Evolutionary conservation across 2,888 invertebrate species (phyloP).

Genomic region (Trachelus troglodyta): DNA sequence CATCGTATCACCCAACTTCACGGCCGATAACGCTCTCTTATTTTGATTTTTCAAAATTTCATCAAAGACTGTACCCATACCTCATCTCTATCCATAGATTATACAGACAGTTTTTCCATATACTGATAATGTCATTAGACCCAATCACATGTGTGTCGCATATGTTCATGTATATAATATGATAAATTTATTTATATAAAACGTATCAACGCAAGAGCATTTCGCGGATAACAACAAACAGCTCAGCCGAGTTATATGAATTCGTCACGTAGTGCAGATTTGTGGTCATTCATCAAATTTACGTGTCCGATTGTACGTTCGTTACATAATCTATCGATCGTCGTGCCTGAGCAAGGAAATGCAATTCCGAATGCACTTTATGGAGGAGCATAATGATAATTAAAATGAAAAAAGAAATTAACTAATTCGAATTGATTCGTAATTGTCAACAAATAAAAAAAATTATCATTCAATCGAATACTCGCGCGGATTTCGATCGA

Average conservation of each 20-base stretch:
- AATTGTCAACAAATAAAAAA: not conserved
- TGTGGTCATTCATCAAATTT: constrained; percentile 47
- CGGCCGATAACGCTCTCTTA: too few species aligned
- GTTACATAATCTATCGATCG: not conserved
- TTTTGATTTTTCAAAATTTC: too few species aligned
- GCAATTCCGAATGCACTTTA: not conserved
- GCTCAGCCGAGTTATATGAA: constrained; percentile 28
- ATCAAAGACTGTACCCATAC: too few species aligned
- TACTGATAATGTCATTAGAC: not conserved
- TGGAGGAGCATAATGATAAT: not conserved
- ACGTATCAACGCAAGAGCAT: not conserved
- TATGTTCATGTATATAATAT: not conserved
- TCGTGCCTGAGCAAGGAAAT: not conserved
- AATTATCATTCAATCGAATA: too few species aligned
- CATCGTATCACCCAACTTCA: too few species aligned
- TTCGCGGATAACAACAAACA: not conserved
- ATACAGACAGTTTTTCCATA: too few species aligned
- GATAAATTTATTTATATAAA: not conserved
- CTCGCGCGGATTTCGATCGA: too few species aligned
- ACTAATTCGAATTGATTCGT: not conserved
- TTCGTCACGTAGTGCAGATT: constrained; percentile 64
- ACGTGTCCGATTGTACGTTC: not conserved
- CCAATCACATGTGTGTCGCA: not conserved
- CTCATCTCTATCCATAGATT: too few species aligned
- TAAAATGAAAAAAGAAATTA: too few species aligned